phyloP scores from a whole-genome alignment of 1,140 invertebrate species.

The Penaeus chinensis region DNA sequence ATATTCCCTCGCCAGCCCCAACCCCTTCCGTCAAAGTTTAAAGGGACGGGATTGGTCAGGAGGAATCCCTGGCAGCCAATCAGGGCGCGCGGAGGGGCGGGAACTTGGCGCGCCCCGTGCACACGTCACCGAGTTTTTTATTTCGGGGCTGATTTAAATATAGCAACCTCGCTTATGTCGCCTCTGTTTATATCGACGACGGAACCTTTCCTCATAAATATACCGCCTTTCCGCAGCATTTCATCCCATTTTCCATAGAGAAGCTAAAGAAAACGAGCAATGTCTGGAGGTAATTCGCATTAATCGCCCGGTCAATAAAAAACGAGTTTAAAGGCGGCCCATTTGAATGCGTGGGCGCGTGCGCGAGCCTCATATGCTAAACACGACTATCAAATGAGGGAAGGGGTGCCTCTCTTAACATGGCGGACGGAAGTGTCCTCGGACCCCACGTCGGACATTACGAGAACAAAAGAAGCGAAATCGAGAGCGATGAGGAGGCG shows the following conservation, averaged over 20 bases:
- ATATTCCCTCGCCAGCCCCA: conserved; percentile 40
- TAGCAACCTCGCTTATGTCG: conserved; percentile 47
- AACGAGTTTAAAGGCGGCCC: conserved; percentile 46
- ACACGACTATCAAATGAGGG: conserved; percentile 42
- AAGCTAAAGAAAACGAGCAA: neutral
- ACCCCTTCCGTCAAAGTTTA: conserved; percentile 53
- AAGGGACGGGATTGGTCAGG: conserved; percentile 27
- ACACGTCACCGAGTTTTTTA: conserved; percentile 48
- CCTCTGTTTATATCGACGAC: conserved; percentile 18
- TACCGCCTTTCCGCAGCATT: too few species aligned
- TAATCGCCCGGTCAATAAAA: conserved; percentile 29
- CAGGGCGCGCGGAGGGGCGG: conserved; percentile 36
- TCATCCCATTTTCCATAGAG: too few species aligned
- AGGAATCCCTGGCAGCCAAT: conserved; percentile 21
- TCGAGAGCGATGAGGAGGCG: neutral
- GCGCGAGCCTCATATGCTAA: conserved; percentile 41
- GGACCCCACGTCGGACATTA: too few species aligned
- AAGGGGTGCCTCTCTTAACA: conserved; percentile 13
- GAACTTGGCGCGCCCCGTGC: conserved; percentile 25
- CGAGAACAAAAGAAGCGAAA: too few species aligned
- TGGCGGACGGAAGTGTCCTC: neutral
- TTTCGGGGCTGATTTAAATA: conserved; percentile 49
- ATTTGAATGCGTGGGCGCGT: conserved; percentile 52
- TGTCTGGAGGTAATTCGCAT: neutral
- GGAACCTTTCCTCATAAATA: neutral